Evolutionary conservation across 2,113 vertebrate species (phyloP), one percentile per base, ranked within the genome.

Genomic region (Mola mola): DNA sequence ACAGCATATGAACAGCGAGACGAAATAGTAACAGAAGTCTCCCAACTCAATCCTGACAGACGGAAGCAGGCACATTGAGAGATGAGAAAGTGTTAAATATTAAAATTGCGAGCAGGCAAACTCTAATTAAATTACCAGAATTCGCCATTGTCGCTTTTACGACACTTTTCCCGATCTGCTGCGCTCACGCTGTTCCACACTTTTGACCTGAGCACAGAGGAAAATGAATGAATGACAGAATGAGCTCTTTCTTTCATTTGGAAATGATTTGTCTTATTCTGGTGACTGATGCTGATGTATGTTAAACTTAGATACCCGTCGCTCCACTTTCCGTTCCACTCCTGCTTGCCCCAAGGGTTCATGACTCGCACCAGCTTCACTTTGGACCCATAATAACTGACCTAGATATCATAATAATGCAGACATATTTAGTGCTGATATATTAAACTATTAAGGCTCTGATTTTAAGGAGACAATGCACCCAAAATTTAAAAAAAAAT

Each of bases 311-410:
- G 0, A 0, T 48, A 84, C 78, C 42, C 66, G 56, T 84, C 78
- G 2, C 84, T 77, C 81, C 78, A 84, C 0, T 78, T 66, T 42
- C 78, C 75, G 4, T 20, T 78, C 84, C 81, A 86, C 72, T 86
- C 78, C 0, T 1, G 0, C 10, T 0, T 0, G 3, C 84, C 84
- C 81, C 81, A 84, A 8, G 84, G 84, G 40, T 86, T 86, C 40
- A 84, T 38, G 57, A 79, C 0, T 15, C 69, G 46, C 41, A 86
- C 72, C 72, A 86, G 81, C 56, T n/a, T 49, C 21, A 72, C 62
- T 9, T 46, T 36, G 26, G 66, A 46, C 6, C 20, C n/a, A n/a
- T n/a, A n/a, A n/a, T n/a, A n/a, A n/a, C n/a, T n/a, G n/a, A n/a
- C n/a, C n/a, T n/a, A n/a, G n/a, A n/a, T n/a, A n/a, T n/a, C n/a